These are phyloP conservation scores for Drosophila auraria DNA, from an alignment of 1,140 invertebrate genomes.

Conservation along the genomic window DNA sequence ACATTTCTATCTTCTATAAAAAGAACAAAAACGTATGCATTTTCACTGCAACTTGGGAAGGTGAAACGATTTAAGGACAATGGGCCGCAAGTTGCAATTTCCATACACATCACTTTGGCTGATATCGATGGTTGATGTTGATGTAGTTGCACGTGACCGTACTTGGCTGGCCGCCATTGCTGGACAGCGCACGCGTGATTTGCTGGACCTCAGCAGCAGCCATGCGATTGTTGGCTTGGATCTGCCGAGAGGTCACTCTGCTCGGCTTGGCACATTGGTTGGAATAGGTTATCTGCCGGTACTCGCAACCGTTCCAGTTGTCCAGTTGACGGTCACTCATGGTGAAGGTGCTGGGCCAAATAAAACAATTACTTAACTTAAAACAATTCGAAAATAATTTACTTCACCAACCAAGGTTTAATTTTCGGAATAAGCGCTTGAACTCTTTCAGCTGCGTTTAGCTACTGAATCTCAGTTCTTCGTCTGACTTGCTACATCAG, in stretches of 20 bases:
- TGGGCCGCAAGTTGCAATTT: background rate
- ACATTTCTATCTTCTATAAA: background rate
- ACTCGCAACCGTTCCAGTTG: slow-evolving; percentile 10
- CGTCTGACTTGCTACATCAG: background rate
- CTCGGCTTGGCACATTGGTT: slow-evolving; percentile 13
- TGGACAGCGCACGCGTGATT: slow-evolving; percentile 14
- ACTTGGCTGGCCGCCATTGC: slow-evolving; percentile 9
- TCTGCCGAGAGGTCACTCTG: slow-evolving; percentile 6
- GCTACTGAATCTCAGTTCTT: slow-evolving; percentile 5
- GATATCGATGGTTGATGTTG: slow-evolving; percentile 26
- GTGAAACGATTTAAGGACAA: slow-evolving; percentile 12
- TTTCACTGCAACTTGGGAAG: slow-evolving; percentile 8
- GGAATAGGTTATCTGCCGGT: background rate
- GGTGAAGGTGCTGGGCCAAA: background rate
- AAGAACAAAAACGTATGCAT: background rate
- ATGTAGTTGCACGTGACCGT: slow-evolving; percentile 10
- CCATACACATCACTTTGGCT: background rate
- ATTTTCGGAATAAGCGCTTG: slow-evolving; percentile 3
- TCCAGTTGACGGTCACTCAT: slow-evolving; percentile 26
- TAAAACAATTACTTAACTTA: background rate
- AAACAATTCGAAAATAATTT: background rate
- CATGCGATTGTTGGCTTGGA: slow-evolving; percentile 26
- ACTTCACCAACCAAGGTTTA: background rate
- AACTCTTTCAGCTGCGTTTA: slow-evolving; percentile 6
- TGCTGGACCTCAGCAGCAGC: slow-evolving; percentile 21